A percentile compares a stretch with the other conserved stretches of the same genome.
These are phyloP conservation scores for Distichodus sexfasciatus DNA, from an alignment of 2,797 vertebrate species.

Conservation along the genomic window DNA sequence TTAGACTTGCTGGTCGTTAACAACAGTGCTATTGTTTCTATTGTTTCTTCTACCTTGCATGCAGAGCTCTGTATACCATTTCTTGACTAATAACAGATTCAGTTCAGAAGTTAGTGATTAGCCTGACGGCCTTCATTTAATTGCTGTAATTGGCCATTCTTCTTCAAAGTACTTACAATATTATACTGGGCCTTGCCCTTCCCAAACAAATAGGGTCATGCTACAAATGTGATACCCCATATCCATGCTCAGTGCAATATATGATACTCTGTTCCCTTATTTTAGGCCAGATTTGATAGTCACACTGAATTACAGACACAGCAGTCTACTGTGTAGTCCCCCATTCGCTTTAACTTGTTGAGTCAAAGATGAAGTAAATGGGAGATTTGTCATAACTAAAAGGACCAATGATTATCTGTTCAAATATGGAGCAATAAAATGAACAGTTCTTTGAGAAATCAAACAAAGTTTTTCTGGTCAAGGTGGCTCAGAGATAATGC, in stretches of 20 bases:
- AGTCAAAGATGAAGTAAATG: slow-evolving; percentile 5
- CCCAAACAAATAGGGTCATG: slow-evolving; percentile 20
- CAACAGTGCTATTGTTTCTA: background rate
- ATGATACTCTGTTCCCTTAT: background rate
- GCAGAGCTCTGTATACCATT: slow-evolving; percentile 14
- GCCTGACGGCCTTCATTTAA: slow-evolving; percentile 52
- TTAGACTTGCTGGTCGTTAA: background rate
- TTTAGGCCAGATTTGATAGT: slow-evolving; percentile 15
- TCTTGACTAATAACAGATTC: slow-evolving; percentile 16
- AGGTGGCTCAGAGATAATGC: background rate
- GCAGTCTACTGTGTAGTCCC: background rate
- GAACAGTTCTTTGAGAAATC: background rate
- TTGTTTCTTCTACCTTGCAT: background rate
- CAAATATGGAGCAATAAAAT: background rate
- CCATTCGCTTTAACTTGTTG: background rate
- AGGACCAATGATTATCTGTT: background rate
- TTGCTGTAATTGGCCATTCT: slow-evolving; percentile 48
- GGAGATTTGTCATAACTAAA: background rate
- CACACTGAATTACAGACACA: slow-evolving; percentile 1
- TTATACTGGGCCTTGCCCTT: slow-evolving; percentile 38
- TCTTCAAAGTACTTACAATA: slow-evolving; percentile 44
- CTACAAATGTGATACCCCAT: slow-evolving; percentile 2
- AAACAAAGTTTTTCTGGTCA: background rate
- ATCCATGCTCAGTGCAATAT: background rate
- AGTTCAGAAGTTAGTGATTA: slow-evolving; percentile 32